Percentiles rank a stretch among this genome's conserved stretches.
Conservation (phyloP, 2,113 vertebrate genomes). For the Tachycineta bicolor region DNA sequence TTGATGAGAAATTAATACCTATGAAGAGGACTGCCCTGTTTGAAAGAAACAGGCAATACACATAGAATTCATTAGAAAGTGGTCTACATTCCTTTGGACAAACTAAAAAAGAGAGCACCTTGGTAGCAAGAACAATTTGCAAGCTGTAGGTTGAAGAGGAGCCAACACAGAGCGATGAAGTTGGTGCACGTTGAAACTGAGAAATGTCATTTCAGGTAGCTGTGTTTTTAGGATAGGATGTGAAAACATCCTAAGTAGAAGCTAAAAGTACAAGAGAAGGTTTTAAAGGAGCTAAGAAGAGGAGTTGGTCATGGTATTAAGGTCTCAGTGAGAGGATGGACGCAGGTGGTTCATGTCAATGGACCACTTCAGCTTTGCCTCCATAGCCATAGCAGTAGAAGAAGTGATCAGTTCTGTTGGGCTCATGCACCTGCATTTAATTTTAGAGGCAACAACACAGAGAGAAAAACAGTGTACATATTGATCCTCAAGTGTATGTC, state of each 20-base stretch:
- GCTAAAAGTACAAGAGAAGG: neutral
- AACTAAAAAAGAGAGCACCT: neutral
- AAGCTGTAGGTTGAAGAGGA: neutral
- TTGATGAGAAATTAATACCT: neutral
- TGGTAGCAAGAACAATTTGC: neutral
- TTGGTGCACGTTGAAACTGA: neutral
- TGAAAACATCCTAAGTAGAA: neutral
- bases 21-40: neutral
- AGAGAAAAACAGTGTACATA: neutral
- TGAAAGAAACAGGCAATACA: neutral
- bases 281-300: neutral
- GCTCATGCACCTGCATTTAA: neutral
- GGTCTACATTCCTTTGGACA: neutral
- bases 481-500: neutral
- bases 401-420: neutral
- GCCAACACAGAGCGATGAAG: neutral
- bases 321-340: neutral
- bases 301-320: neutral
- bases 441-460: neutral
- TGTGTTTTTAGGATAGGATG: neutral
- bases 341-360: fast-evolving
- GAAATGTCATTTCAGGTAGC: neutral
- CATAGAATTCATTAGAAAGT: neutral
- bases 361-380: neutral
- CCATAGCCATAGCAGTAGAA: neutral